Conservation (phyloP, 2,888 invertebrate genomes). For the Eudemis profundana region DNA sequence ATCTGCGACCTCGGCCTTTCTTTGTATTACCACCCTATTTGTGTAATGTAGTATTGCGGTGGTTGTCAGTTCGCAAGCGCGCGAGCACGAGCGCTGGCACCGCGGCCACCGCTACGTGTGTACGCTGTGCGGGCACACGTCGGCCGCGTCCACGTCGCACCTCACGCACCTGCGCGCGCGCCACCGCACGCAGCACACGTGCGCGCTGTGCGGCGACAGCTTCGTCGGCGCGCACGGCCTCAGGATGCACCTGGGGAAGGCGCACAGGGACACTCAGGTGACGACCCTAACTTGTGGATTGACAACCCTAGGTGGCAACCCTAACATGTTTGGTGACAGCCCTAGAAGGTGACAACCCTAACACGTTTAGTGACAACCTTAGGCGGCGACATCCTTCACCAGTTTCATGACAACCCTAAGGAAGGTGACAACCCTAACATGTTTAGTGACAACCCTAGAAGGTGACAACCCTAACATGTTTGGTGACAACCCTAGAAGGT, state of each 20-base stretch:
- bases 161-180: conserved; percentile 67
- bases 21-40: too few relatives aligned
- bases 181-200: conserved; percentile 63
- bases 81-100: conserved; percentile 75
- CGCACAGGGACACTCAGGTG: conserved; percentile 49
- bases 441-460: too few relatives aligned
- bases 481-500: too few relatives aligned
- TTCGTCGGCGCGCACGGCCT: conserved; percentile 66
- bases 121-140: conserved; percentile 62
- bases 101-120: conserved; percentile 68
- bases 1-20: too few relatives aligned
- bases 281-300: neutral
- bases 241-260: conserved; percentile 65
- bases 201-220: conserved; percentile 64
- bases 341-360: too few relatives aligned
- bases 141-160: conserved; percentile 67
- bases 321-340: too few relatives aligned
- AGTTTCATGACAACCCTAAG: too few relatives aligned
- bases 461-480: too few relatives aligned
- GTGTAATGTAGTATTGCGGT: too few relatives aligned
- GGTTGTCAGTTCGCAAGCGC: conserved; percentile 67
- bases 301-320: neutral
- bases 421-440: too few relatives aligned
- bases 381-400: too few relatives aligned
- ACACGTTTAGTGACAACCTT: too few relatives aligned